phyloP scores from a whole-genome alignment of 2,888 invertebrate genomes.

The Panzeria rudis region DNA sequence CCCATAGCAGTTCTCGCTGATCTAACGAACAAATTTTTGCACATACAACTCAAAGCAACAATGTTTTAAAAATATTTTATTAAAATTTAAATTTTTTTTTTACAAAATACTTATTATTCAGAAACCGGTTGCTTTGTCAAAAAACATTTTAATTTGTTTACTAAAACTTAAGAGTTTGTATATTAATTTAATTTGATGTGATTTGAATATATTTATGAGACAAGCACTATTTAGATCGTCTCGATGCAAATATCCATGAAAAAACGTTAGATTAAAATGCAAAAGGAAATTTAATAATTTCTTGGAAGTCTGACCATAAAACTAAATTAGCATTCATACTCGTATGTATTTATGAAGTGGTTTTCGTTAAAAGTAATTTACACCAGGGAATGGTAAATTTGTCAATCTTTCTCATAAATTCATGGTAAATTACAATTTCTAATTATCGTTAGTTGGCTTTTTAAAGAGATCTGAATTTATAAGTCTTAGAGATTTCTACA shows the following conservation, averaged over 20 bases:
- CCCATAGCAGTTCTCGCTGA: background rate
- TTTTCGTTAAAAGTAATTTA: background rate
- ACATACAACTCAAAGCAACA: too few species aligned
- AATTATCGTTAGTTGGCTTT: too few species aligned
- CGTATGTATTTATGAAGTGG: background rate
- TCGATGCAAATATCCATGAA: background rate
- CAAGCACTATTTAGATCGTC: background rate
- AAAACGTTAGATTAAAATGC: background rate
- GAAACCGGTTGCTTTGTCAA: background rate
- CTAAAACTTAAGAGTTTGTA: background rate
- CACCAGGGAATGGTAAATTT: background rate
- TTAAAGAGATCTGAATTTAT: too few species aligned
- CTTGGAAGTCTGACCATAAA: background rate
- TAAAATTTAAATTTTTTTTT: background rate
- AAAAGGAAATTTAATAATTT: slow-evolving; percentile 2
- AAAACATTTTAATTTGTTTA: background rate
- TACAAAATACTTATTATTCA: slow-evolving; percentile 1
- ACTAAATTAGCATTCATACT: background rate
- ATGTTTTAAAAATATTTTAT: background rate
- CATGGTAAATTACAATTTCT: too few species aligned
- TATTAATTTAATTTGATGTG: slow-evolving; percentile 18
- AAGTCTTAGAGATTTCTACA: too few species aligned
- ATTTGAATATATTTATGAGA: slow-evolving; percentile 33
- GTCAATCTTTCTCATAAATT: too few species aligned
- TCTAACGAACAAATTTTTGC: background rate